Evolutionary conservation across 2,113 vertebrate species (phyloP).

Genomic region (Corythornis vintsioides): DNA sequence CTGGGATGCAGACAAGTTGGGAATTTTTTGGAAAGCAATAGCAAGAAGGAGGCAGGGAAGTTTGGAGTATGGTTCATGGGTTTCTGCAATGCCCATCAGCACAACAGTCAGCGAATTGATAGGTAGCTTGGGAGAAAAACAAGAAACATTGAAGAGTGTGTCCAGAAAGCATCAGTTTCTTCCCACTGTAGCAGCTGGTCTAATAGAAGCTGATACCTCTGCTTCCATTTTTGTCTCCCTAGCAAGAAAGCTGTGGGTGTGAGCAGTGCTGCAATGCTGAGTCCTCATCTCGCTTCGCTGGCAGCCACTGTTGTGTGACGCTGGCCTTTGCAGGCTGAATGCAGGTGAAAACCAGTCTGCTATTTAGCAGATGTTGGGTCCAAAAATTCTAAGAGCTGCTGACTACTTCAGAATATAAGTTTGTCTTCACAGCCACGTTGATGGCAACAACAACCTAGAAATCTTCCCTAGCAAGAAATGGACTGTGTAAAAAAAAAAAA

Average conservation of each 20-base stretch:
- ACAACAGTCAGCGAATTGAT: not conserved
- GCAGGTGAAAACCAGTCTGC: not conserved
- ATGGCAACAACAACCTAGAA: accelerated
- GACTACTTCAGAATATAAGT: not conserved
- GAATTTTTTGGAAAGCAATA: not conserved
- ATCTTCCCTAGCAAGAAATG: not conserved
- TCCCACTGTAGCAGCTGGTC: not conserved
- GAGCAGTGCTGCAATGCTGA: not conserved
- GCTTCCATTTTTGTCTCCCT: not conserved
- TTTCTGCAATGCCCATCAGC: not conserved
- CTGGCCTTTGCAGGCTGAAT: not conserved
- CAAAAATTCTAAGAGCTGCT: not conserved
- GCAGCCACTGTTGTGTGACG: accelerated
- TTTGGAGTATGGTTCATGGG: not conserved
- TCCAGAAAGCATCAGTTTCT: not conserved
- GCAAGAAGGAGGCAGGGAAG: not conserved
- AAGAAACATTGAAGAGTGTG: not conserved
- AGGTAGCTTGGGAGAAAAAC: not conserved
- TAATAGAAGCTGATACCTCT: not conserved
- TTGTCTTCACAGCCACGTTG: not conserved
- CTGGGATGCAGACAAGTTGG: not conserved
- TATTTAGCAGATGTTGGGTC: not conserved
- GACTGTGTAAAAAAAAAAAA: not conserved
- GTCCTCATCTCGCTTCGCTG: not conserved
- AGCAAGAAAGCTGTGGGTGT: not conserved